Evolutionary conservation across 1,140 invertebrate species (phyloP), one percentile per base, ranked within the genome.

Genomic region (Brachystomella parvula): DNA sequence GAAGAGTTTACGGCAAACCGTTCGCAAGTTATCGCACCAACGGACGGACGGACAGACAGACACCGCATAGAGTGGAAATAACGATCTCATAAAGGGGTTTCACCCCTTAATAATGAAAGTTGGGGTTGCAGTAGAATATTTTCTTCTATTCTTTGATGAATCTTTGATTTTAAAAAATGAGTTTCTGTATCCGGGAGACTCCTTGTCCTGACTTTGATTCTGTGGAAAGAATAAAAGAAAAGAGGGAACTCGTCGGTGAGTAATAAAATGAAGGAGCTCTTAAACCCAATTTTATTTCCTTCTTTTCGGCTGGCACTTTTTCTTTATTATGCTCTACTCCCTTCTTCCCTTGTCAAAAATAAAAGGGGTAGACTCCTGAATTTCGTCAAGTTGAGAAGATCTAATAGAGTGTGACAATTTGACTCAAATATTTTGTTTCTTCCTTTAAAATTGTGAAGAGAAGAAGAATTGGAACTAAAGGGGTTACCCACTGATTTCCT

Each of bases 331-430:
- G 53, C 6, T 9, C 26, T 28, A 21, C 53, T 12, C 6, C 26
- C 24, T 64, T 68, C 57, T 28, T 56, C 61, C 53, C 63, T n/a
- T 44, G 67, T 68, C 67, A 44, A 64, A n/a, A n/a, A n/a, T n/a
- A 44, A n/a, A n/a, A 9, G 39, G 9, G 9, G 39, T 44, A 12
- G 39, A n/a, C 9, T 12, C 39, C 9, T 9, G 39, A 44, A 44
- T 9, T 12, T 12, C 9, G 9, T n/a, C 9, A 44, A n/a, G 39
- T 12, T 44, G 47, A 3, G 29, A 60, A 62, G 58, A 35, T 70
- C 65, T 70, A 73, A 73, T 70, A 68, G 68, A 73, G 71, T 73
- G 71, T 73, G 71, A 73, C 71, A 73, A 73, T 73, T 70, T 68
- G 71, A 70, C 65, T 73, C 68, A 73, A 73, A 73, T 73, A 73